A percentile compares a stretch with the other conserved stretches of the same genome.
These are phyloP conservation scores for Capitulum mitella DNA, from an alignment of 2,888 invertebrate genomes.

Conservation along the genomic window DNA sequence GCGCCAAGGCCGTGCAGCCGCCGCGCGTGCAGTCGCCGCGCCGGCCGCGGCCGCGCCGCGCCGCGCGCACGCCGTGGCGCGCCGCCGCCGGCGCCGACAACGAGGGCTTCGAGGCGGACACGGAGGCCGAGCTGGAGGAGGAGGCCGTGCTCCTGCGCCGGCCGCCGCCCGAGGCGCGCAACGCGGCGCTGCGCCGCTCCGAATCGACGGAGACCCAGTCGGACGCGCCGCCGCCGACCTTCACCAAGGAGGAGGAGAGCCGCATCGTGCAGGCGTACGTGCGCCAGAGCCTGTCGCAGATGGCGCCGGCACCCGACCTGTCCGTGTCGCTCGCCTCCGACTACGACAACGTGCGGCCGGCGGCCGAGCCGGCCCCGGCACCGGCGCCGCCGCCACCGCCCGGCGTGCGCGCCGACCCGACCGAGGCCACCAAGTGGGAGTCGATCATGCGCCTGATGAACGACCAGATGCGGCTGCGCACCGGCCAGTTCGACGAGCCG, in stretches of 20 bases:
- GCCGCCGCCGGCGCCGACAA: constrained; percentile 63
- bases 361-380: constrained; percentile 22
- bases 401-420: background rate
- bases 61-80: constrained; percentile 54
- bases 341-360: constrained; percentile 43
- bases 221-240: constrained; percentile 45
- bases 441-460: constrained; percentile 40
- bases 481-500: background rate
- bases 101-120: constrained; percentile 39
- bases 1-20: background rate
- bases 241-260: constrained; percentile 36
- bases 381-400: background rate
- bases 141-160: constrained; percentile 44
- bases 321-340: constrained; percentile 41
- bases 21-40: background rate
- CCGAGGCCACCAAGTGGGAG: constrained; percentile 30
- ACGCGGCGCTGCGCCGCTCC: constrained; percentile 44
- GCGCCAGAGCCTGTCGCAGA: constrained; percentile 46
- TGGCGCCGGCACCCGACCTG: constrained; percentile 37
- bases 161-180: background rate
- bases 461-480: constrained; percentile 25
- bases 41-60: background rate
- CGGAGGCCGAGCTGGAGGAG: constrained; percentile 45
- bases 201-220: constrained; percentile 39
- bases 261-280: constrained; percentile 47